Conservation (phyloP, 2,113 vertebrate genomes). For the Syrrhaptes paradoxus region DNA sequence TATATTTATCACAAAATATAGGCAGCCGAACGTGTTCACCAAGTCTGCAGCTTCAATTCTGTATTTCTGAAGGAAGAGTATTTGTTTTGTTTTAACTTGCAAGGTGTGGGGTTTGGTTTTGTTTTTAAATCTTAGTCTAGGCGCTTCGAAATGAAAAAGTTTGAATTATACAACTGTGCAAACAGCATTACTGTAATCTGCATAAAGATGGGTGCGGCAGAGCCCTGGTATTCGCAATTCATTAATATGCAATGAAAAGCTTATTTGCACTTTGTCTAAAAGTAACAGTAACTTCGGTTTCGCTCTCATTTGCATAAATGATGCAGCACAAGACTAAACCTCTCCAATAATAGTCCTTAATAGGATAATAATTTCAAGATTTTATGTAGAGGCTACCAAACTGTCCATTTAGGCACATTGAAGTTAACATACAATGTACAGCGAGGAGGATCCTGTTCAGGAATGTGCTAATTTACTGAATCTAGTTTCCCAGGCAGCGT, state of each 20-base stretch:
- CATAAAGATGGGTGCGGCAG: conserved; percentile 57
- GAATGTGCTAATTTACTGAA: conserved; percentile 61
- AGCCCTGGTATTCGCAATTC: conserved; percentile 50
- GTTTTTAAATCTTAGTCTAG: neutral
- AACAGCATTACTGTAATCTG: conserved; percentile 63
- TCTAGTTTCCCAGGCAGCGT: conserved; percentile 25
- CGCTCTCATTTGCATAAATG: conserved; percentile 56
- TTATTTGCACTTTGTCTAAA: conserved; percentile 74
- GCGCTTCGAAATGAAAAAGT: conserved; percentile 39
- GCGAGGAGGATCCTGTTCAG: neutral
- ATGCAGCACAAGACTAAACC: conserved; percentile 22
- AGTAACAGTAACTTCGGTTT: conserved; percentile 67
- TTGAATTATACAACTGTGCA: conserved; percentile 57
- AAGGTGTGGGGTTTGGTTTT: neutral
- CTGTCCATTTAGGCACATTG: conserved; percentile 58
- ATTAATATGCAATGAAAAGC: conserved; percentile 74
- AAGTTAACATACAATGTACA: neutral
- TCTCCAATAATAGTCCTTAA: conserved; percentile 34
- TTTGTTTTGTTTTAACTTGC: neutral
- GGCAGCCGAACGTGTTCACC: accelerated
- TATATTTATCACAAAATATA: neutral
- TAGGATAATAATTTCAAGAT: conserved; percentile 46
- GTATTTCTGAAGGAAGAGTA: neutral
- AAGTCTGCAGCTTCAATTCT: neutral
- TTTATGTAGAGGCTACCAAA: conserved; percentile 46